phyloP scores from a whole-genome alignment of 2,113 vertebrate species.

The Epinephelus cyanopodus region DNA sequence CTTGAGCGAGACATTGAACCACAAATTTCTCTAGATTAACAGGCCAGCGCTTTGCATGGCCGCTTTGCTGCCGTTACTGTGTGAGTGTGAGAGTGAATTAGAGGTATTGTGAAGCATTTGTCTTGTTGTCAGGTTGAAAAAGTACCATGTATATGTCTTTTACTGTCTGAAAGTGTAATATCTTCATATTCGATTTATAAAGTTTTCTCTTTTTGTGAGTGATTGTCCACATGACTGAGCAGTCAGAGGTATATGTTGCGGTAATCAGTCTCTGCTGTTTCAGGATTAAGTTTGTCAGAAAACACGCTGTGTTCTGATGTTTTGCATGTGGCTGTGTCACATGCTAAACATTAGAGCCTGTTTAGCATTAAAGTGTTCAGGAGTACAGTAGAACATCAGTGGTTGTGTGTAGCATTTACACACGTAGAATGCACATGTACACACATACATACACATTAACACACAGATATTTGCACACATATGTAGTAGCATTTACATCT shows the following conservation, averaged over 20 bases:
- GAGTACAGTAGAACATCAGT: background rate
- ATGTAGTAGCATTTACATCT: background rate
- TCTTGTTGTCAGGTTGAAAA: background rate
- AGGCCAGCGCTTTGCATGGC: background rate
- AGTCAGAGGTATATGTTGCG: background rate
- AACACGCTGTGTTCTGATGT: background rate
- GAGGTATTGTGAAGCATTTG: background rate
- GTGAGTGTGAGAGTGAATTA: background rate
- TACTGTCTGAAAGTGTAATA: background rate
- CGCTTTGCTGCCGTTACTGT: background rate
- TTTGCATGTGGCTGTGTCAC: background rate
- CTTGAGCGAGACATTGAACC: background rate
- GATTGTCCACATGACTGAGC: background rate
- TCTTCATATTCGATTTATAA: background rate
- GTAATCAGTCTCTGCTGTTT: background rate
- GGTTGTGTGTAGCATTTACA: background rate
- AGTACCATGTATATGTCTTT: background rate
- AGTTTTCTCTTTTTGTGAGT: background rate
- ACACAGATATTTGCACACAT: background rate
- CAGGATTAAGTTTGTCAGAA: background rate
- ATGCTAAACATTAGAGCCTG: slow-evolving; percentile 19
- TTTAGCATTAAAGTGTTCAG: slow-evolving; percentile 25
- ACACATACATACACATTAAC: background rate
- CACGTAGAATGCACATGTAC: background rate
- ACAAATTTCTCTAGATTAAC: background rate